Evolutionary conservation across 2,113 vertebrate genomes (phyloP), one percentile per base, ranked within the genome.

Genomic region (Steatornis caripensis): DNA sequence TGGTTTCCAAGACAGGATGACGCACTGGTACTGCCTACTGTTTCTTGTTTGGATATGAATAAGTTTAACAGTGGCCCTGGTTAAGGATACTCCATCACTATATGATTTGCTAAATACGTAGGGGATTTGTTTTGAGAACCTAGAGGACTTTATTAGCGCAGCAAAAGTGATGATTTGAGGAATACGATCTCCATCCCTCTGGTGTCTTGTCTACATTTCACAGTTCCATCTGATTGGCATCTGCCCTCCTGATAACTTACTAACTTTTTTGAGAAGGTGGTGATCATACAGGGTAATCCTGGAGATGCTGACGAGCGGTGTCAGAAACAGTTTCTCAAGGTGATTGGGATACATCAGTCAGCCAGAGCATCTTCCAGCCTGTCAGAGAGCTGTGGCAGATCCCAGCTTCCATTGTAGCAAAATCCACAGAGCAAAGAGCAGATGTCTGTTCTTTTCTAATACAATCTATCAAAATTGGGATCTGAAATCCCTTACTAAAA

Each of bases 391-490:
- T 88, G 10, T 85, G 66, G 18, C 39, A 76, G 18, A 57, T 72
- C 54, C 19, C 32, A 89, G 6, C 27, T 58, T 70, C 29, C 32
- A 19, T 17, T 57, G 23, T 57, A 65, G 58, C 21, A 36, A 91
- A 91, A 74, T 65, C 26, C 45, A 41, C 39, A 61, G 30, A 60
- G 77, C 23, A 79, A 91, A 30, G 21, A 89, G 13, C 10, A 19
- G 8, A 5, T 46, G 26, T 82, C 32, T 43, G 1, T 78, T 66
- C 11, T 78, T 70, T 78, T 85, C 36, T 69, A 34, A 39, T 64
- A 23, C 30, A 61, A 41, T 46, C 26, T 65, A 6, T 70, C 18
- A 53, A 87, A 89, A 70, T 30, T 0, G 0, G 10, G 5, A 15
- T 74, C 64, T 49, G 55, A 95, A 90, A 69, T 93, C 16, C n/a